Evolutionary conservation across 2,888 invertebrate genomes (phyloP).

Genomic region (Ophion ellenae): DNA sequence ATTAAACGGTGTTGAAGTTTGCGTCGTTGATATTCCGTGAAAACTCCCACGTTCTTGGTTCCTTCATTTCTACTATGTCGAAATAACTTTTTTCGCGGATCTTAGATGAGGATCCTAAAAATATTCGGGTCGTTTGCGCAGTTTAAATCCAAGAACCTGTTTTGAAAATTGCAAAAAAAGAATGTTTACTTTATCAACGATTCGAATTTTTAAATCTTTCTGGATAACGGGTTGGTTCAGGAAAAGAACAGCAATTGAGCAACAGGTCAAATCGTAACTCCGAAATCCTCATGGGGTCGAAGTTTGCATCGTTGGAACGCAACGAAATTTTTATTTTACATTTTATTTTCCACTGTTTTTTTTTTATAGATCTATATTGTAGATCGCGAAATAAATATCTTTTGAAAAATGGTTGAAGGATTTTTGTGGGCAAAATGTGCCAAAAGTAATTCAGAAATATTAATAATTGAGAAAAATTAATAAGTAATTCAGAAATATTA

Average conservation of each 20-base stretch:
- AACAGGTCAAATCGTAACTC: conserved; percentile 51
- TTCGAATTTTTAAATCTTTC: neutral
- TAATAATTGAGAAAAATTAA: no score
- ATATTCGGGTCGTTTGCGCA: neutral
- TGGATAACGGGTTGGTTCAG: neutral
- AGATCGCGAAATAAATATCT: no score
- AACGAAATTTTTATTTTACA: no score
- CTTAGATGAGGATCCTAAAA: neutral
- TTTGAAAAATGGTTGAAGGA: no score
- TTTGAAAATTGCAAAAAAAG: neutral
- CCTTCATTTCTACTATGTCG: neutral
- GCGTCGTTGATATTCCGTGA: neutral
- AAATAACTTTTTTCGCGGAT: neutral
- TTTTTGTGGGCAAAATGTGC: no score
- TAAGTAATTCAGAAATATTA: neutral
- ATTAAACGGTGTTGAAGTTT: neutral
- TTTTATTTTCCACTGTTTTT: no score
- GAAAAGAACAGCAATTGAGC: conserved; percentile 37
- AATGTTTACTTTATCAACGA: neutral
- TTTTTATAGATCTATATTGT: no score
- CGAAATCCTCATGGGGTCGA: neutral
- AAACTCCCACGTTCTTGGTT: neutral
- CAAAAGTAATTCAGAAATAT: neutral
- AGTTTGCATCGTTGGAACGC: no score
- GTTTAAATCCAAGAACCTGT: neutral